phyloP scores from a whole-genome alignment of 2,797 vertebrate genomes.

The Sebastes matsubarae region DNA sequence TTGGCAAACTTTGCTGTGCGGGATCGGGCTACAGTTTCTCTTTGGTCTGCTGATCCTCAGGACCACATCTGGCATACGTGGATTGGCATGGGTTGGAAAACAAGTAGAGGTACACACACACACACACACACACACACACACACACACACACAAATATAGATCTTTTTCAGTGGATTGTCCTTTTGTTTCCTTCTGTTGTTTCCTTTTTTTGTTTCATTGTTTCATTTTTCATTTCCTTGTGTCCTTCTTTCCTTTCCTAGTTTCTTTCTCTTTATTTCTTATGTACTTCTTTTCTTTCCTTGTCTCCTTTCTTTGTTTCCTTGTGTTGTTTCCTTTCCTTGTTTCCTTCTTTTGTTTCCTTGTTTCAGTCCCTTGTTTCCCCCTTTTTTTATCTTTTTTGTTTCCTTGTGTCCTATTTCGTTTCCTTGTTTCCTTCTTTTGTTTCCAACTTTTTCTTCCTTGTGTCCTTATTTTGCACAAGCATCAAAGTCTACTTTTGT shows the following conservation, averaged over 20 bases:
- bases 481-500: neutral
- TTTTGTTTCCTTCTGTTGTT: neutral
- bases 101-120: conserved; percentile 82
- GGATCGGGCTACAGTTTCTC: conserved; percentile 86
- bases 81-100: conserved; percentile 84
- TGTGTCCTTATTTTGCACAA: neutral
- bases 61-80: conserved; percentile 79
- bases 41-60: conserved; percentile 87
- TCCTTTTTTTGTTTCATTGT: neutral
- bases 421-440: neutral
- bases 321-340: neutral
- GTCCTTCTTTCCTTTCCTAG: too few species aligned
- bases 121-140: neutral
- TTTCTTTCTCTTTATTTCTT: neutral
- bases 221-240: neutral
- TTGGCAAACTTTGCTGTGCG: conserved; percentile 85
- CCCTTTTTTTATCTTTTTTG: neutral
- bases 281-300: neutral
- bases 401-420: neutral
- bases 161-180: neutral
- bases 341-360: neutral
- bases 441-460: neutral
- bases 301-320: neutral
- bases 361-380: neutral
- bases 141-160: neutral